These are phyloP conservation scores for Typhlichthys subterraneus DNA, from an alignment of 2,797 vertebrate genomes.

Conservation along the genomic window DNA sequence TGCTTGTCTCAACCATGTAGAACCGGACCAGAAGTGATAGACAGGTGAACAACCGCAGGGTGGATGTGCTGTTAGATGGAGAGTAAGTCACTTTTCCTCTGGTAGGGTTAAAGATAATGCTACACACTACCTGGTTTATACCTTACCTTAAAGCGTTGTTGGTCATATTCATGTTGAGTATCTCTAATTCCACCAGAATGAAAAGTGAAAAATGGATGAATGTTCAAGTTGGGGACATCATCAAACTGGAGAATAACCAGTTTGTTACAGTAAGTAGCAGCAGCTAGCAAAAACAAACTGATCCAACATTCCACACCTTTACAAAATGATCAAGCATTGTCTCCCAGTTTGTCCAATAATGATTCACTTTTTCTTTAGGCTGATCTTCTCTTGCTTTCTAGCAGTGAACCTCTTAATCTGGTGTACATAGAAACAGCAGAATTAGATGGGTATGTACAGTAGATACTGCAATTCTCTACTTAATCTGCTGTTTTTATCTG, in stretches of 20 bases:
- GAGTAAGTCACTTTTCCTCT: constrained; percentile 77
- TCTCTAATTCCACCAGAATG: constrained; percentile 75
- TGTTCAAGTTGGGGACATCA: constrained; percentile 91
- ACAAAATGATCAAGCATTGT: neutral
- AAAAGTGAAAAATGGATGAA: constrained; percentile 90
- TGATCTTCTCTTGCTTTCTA: constrained; percentile 89
- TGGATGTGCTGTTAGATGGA: constrained; percentile 84
- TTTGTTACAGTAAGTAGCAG: constrained; percentile 87
- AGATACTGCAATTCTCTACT: neutral
- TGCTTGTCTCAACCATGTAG: constrained; percentile 63
- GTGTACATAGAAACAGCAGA: constrained; percentile 92
- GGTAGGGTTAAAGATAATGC: too few species aligned
- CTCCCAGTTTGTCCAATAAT: neutral
- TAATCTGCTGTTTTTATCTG: neutral
- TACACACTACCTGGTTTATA: neutral
- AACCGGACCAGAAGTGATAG: constrained; percentile 88
- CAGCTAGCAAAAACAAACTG: neutral
- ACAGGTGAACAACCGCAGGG: constrained; percentile 89
- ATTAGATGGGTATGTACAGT: constrained; percentile 85
- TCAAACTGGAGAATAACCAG: constrained; percentile 90
- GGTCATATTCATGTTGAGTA: neutral
- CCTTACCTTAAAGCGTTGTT: neutral
- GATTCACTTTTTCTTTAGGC: constrained; percentile 72
- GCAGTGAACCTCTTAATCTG: constrained; percentile 91
- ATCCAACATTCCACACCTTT: neutral